Percentiles rank a stretch among this genome's conserved stretches.
Conservation (phyloP, 2,113 vertebrate species). For the Syngnathus scovelli region DNA sequence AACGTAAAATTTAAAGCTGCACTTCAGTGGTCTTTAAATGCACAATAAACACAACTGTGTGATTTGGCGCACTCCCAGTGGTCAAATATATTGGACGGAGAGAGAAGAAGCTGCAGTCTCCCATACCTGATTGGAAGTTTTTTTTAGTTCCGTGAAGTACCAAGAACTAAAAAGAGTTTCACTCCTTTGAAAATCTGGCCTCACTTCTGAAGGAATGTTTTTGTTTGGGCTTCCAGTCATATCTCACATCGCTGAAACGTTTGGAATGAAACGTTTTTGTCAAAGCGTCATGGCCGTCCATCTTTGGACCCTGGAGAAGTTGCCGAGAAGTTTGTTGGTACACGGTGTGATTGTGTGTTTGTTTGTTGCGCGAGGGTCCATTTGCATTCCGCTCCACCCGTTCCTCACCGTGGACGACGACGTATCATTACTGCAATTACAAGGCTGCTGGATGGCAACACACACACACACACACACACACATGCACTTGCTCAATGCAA, state of each 20-base stretch:
- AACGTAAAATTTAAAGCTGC: background rate
- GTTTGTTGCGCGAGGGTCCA: slow-evolving; percentile 7
- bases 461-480: slow-evolving; percentile 15
- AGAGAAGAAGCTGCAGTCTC: too few relatives aligned
- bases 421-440: slow-evolving; percentile 69
- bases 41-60: background rate
- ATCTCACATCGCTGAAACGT: slow-evolving; percentile 3
- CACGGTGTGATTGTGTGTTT: slow-evolving; percentile 30
- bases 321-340: slow-evolving; percentile 48
- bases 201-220: background rate
- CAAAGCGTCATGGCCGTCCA: slow-evolving; percentile 10
- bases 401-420: slow-evolving; percentile 52
- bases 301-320: slow-evolving; percentile 14
- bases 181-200: background rate
- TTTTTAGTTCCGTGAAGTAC: background rate
- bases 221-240: background rate
- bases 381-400: slow-evolving; percentile 60
- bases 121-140: too few relatives aligned
- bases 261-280: slow-evolving; percentile 19
- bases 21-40: background rate
- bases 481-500: slow-evolving; percentile 3
- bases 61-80: too few relatives aligned
- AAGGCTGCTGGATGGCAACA: slow-evolving; percentile 46
- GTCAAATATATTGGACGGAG: too few relatives aligned
- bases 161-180: background rate